Evolutionary conservation across 2,888 invertebrate species (phyloP).

Genomic region (Ochropacha duplaris): DNA sequence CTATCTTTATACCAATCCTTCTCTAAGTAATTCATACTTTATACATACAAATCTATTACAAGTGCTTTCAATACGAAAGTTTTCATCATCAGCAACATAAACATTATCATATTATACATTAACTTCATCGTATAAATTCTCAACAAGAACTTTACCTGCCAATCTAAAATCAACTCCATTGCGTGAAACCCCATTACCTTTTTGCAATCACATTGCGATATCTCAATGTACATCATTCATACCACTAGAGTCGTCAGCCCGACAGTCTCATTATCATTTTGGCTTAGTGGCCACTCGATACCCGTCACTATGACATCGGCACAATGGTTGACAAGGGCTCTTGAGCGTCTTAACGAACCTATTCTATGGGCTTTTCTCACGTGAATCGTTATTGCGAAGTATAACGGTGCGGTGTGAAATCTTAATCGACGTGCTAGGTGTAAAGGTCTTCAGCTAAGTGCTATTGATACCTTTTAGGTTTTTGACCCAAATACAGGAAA

Average conservation of each 20-base stretch:
- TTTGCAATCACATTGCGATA: conserved; percentile 36
- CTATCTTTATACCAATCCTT: not conserved
- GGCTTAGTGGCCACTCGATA: conserved; percentile 55
- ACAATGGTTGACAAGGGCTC: conserved; percentile 68
- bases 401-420: conserved; percentile 8
- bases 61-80: not conserved
- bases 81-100: not conserved
- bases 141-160: not conserved
- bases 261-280: conserved; percentile 59
- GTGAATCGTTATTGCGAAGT: conserved; percentile 60
- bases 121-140: not conserved
- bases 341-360: conserved; percentile 76
- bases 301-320: conserved; percentile 63
- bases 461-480: conserved; percentile 5
- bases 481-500: not conserved
- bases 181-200: conserved; percentile 22
- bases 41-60: not conserved
- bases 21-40: not conserved
- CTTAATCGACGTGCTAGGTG: conserved; percentile 23
- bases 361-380: conserved; percentile 78
- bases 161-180: conserved; percentile 23
- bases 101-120: not conserved
- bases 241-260: conserved; percentile 16
- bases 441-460: conserved; percentile 14
- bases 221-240: conserved; percentile 32